Conservation (phyloP, 2,797 vertebrate species). For the Catamblyrhynchus diadema region DNA sequence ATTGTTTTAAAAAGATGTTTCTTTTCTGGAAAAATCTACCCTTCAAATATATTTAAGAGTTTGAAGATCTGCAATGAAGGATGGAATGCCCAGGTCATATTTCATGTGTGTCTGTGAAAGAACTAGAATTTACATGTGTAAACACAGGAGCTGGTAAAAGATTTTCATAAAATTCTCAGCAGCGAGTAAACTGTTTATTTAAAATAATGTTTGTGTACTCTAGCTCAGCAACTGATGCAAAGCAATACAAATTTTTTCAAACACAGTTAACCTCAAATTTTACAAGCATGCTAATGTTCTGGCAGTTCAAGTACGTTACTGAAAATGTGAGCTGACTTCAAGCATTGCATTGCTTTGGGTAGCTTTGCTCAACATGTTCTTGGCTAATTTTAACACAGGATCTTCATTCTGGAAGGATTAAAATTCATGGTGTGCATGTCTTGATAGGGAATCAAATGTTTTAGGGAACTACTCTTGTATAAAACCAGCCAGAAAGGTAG, state of each 20-base stretch:
- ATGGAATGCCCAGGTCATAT: neutral
- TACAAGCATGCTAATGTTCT: neutral
- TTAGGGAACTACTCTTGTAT: neutral
- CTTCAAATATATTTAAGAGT: neutral
- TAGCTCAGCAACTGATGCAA: neutral
- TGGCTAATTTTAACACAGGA: neutral
- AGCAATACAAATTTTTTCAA: neutral
- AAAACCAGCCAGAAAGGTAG: neutral
- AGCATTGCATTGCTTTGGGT: neutral
- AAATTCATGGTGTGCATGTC: neutral
- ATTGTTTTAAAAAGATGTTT: neutral
- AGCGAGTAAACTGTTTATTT: neutral
- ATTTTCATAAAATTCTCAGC: neutral
- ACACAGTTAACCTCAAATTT: constrained; percentile 14
- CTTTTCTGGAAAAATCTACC: neutral
- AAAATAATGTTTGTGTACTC: neutral
- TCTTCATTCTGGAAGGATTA: neutral
- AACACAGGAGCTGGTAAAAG: neutral
- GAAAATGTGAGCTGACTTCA: neutral
- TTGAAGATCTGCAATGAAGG: neutral
- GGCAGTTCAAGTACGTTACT: neutral
- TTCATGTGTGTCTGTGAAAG: neutral
- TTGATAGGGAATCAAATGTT: neutral
- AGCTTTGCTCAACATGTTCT: neutral
- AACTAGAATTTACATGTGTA: neutral